These are phyloP conservation scores for Rallus limicola DNA, from an alignment of 2,113 vertebrate species.

Conservation along the genomic window DNA sequence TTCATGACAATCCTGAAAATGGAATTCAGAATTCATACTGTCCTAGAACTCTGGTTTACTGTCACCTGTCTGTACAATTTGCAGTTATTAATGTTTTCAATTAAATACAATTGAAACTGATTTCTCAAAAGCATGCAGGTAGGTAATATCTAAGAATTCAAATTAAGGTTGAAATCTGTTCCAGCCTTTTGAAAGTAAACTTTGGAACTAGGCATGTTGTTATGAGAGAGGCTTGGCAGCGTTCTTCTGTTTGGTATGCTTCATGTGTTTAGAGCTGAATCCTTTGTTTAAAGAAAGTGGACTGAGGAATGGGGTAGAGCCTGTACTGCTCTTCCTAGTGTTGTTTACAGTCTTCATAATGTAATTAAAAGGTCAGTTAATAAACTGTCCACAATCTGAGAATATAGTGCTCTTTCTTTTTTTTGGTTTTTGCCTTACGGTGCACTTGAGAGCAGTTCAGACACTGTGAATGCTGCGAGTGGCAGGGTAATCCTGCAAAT, in stretches of 20 bases:
- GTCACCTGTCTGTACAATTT: background rate
- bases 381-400: background rate
- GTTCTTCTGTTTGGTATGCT: background rate
- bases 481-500: background rate
- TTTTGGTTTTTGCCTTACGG: background rate
- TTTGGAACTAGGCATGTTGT: background rate
- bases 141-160: background rate
- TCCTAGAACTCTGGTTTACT: background rate
- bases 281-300: constrained; percentile 19
- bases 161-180: background rate
- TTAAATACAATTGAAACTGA: background rate
- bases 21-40: background rate
- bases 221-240: background rate
- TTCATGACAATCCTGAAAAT: background rate
- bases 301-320: background rate
- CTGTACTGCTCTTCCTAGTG: background rate
- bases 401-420: background rate
- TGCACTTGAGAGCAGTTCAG: background rate
- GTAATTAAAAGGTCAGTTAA: background rate
- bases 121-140: background rate
- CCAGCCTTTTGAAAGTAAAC: background rate
- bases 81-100: background rate
- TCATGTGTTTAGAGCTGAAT: constrained; percentile 12
- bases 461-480: background rate
- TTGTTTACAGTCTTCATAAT: background rate